Base-by-base conservation (phyloP, 1,140 invertebrate species). In the Macrosteles quadrilineatus region DNA sequence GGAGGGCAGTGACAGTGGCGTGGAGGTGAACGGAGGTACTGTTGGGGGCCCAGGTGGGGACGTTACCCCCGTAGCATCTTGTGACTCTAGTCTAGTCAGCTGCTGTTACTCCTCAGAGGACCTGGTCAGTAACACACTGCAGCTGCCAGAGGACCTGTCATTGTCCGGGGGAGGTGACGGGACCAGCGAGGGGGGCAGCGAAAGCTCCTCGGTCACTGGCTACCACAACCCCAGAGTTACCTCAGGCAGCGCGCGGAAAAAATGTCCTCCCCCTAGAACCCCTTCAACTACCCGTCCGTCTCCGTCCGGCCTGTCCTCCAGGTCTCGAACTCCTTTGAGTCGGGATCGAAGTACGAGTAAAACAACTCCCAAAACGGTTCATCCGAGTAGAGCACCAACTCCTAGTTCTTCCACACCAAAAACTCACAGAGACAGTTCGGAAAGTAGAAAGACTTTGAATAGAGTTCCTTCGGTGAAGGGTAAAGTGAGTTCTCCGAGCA, bases 1-100 rank as follows among this genome's bases (percentile, higher is more conserved):
- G 47, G 88, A 91, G 68, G 91, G 90, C 30, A 92, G 90, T 75
- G 91, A 92, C 76, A 92, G 90, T 74, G 90, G 90, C 0, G 88
- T 92, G 1, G 91, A 92, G 75, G 84, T 87, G 11, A 87, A 88
- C 73, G 85, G 87, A 0, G 87, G 86, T 73, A 85, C 84, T 47
- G 87, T 86, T 73, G 91, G 85, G 77, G 84, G 85, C 75, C 83
- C 87, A n/a, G 83, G 86, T 36, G 67, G 81, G 0, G 82, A 83
- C 71, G 81, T 81, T 62, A 72, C 72, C 11, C 70, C 79, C 78
- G 85, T 68, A 9, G 77, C 81, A 0, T 91, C 89, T 0, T 90
- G 89, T 74, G 88, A 90, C 66, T 91, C 89, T 17, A 91, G 91
- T 75, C 83, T 92, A 53, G 86, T 91, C 25, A 91, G 87, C 72